Conservation (phyloP, 2,888 invertebrate genomes). For the Cataglyphis altisquamis region DNA sequence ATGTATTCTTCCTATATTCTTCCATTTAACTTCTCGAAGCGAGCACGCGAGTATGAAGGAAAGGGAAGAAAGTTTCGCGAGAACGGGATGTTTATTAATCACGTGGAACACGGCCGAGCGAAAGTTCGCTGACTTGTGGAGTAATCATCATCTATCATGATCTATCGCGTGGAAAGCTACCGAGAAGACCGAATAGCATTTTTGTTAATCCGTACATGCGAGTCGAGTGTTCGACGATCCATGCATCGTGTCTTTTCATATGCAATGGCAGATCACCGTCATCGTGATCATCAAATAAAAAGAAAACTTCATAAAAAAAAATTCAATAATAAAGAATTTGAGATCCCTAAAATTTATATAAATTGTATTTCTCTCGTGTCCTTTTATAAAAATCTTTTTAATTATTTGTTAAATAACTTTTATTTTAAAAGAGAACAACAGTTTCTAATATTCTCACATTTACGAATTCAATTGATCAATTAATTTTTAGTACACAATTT, state of each 20-base stretch:
- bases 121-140: conserved; percentile 55
- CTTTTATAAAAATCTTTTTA: not conserved
- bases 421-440: not conserved
- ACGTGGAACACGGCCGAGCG: conserved; percentile 45
- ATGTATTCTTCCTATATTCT: conserved; percentile 16
- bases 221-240: conserved; percentile 24
- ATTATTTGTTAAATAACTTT: not conserved
- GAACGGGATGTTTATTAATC: conserved; percentile 64
- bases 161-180: conserved; percentile 48
- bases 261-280: conserved; percentile 1
- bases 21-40: conserved; percentile 2
- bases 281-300: not conserved
- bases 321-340: not conserved
- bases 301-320: not conserved
- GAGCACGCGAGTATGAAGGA: conserved; percentile 49
- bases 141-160: conserved; percentile 58
- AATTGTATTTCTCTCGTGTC: not conserved
- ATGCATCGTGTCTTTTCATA: not conserved
- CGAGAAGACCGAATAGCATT: conserved; percentile 31
- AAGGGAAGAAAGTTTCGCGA: conserved; percentile 39
- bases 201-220: conserved; percentile 36
- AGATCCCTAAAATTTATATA: not conserved
- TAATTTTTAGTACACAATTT: not conserved
- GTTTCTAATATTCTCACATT: not conserved
- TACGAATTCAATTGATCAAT: not conserved